Percentiles rank a stretch among this genome's conserved stretches.
These are phyloP conservation scores for Micoletzkya japonica DNA, from an alignment of 2,888 invertebrate genomes.

Conservation along the genomic window DNA sequence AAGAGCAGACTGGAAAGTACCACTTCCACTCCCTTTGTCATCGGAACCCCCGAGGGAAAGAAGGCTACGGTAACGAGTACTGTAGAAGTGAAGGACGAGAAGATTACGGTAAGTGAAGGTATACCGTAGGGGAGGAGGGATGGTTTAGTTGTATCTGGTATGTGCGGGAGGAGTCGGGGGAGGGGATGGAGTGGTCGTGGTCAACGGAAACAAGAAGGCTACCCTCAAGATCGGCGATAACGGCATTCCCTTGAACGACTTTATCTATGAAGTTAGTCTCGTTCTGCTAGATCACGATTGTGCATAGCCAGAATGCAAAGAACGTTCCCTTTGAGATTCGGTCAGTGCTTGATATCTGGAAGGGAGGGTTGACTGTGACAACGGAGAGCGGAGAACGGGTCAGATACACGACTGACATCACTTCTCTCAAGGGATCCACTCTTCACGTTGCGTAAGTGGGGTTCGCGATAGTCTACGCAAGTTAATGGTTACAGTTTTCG, in stretches of 20 bases:
- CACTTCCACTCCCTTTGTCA: slow-evolving; percentile 37
- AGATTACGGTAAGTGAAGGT: slow-evolving; percentile 40
- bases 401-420: slow-evolving; percentile 37
- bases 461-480: neutral
- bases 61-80: slow-evolving; percentile 36
- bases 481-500: neutral
- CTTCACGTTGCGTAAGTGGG: slow-evolving; percentile 26
- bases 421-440: slow-evolving; percentile 35
- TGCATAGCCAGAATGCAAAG: too few relatives aligned
- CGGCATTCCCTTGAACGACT: too few relatives aligned
- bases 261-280: too few relatives aligned
- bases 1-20: slow-evolving; percentile 1
- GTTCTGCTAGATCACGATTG: too few relatives aligned
- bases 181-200: neutral
- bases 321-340: too few relatives aligned
- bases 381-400: slow-evolving; percentile 31
- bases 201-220: slow-evolving; percentile 8
- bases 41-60: slow-evolving; percentile 38
- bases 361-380: neutral
- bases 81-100: slow-evolving; percentile 48
- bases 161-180: neutral
- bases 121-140: neutral
- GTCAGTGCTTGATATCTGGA: too few relatives aligned
- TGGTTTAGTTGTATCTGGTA: slow-evolving; percentile 6
- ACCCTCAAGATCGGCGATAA: too few relatives aligned